Evolutionary conservation across 2,113 vertebrate genomes (phyloP).

Genomic region (Myiozetetes cayanensis): DNA sequence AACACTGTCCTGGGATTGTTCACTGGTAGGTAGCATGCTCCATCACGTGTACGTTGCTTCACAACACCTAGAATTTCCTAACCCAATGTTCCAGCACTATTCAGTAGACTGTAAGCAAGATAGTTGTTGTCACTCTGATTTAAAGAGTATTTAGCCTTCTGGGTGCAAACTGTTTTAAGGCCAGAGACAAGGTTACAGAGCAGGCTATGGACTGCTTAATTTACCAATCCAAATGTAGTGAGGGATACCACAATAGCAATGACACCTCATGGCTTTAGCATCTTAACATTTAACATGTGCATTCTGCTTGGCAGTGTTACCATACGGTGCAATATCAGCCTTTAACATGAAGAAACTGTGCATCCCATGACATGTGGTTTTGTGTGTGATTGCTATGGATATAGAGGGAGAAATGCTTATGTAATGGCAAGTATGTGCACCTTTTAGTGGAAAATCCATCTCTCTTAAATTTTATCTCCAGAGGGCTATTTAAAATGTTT

Average conservation of each 20-base stretch:
- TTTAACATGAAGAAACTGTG: background rate
- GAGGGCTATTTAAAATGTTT: background rate
- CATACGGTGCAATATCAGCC: background rate
- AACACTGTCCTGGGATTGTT: background rate
- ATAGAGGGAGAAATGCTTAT: background rate
- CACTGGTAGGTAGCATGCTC: background rate
- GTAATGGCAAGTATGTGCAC: background rate
- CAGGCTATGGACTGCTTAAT: background rate
- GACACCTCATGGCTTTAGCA: background rate
- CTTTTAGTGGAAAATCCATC: background rate
- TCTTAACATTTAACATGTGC: background rate
- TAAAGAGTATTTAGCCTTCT: background rate
- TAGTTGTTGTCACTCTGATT: background rate
- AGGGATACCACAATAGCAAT: background rate
- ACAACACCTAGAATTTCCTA: background rate
- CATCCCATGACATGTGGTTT: background rate
- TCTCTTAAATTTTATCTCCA: background rate
- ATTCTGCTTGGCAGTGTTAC: background rate
- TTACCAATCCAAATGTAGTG: background rate
- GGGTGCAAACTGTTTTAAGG: background rate
- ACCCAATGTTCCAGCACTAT: background rate
- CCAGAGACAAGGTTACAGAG: background rate
- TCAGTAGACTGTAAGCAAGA: background rate
- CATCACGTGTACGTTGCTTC: background rate
- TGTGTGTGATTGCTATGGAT: background rate